Percentiles rank a stretch among this genome's conserved stretches.
Evolutionary conservation across 2,797 vertebrate species (phyloP).

Genomic region (Bovichtus diacanthus): DNA sequence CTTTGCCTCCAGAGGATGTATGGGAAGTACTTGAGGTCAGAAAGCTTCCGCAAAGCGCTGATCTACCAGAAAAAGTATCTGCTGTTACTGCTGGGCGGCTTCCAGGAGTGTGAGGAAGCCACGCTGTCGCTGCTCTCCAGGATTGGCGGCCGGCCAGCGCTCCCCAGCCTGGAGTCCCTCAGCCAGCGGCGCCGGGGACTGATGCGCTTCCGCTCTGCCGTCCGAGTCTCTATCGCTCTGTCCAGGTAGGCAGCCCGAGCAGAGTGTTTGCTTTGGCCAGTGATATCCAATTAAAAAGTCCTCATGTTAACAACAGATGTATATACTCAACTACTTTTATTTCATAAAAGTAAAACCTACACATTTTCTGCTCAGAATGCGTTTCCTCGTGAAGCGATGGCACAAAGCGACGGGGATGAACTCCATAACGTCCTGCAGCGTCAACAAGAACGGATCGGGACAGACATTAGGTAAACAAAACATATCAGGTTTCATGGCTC

Average conservation of each 20-base stretch:
- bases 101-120: conserved; percentile 97
- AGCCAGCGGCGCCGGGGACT: conserved; percentile 86
- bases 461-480: conserved; percentile 84
- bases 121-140: conserved; percentile 92
- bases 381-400: conserved; percentile 95
- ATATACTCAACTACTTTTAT: neutral
- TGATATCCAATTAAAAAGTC: neutral
- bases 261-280: neutral
- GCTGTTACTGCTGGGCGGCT: conserved; percentile 93
- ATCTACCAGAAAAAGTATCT: conserved; percentile 99
- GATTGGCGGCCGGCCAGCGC: conserved; percentile 90
- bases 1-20: conserved; percentile 89
- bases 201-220: conserved; percentile 92
- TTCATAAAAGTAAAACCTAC: neutral
- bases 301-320: neutral
- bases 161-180: conserved; percentile 83
- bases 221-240: conserved; percentile 93
- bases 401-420: conserved; percentile 89
- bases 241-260: conserved; percentile 86
- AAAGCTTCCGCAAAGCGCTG: conserved; percentile 97
- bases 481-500: neutral
- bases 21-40: conserved; percentile 93
- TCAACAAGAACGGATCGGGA: conserved; percentile 88
- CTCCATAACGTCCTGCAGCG: conserved; percentile 53
- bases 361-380: conserved; percentile 88